phyloP scores from a whole-genome alignment of 2,113 vertebrate species.

The Osmerus mordax region DNA sequence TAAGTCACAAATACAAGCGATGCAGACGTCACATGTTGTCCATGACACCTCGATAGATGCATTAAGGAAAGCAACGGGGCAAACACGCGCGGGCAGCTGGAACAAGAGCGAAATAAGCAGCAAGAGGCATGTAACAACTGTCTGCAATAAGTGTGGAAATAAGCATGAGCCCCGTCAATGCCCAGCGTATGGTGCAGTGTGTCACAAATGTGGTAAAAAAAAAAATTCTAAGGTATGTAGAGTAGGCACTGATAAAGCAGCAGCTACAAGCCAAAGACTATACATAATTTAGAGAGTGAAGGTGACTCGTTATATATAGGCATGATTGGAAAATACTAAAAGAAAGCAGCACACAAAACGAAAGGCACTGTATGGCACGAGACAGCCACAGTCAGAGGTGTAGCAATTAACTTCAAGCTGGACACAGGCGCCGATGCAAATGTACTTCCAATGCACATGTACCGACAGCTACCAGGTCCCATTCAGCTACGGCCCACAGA shows the following conservation, averaged over 20 bases:
- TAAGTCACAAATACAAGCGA: constrained; percentile 21
- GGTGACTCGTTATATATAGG: constrained; percentile 18
- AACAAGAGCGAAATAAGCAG: not conserved
- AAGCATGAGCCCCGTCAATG: constrained; percentile 19
- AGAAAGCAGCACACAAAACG: not conserved
- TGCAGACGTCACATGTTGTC: not conserved
- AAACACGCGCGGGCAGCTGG: not conserved
- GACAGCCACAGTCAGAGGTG: not conserved
- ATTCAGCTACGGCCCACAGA: not conserved
- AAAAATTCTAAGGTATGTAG: constrained; percentile 19
- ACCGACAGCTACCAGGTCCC: not conserved
- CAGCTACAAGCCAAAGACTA: not conserved
- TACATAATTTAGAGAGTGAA: constrained; percentile 21
- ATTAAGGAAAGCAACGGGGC: not conserved
- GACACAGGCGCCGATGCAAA: constrained; percentile 31
- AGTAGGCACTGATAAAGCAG: not conserved
- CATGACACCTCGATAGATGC: constrained; percentile 1
- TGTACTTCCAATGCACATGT: not conserved
- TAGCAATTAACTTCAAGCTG: constrained; percentile 16
- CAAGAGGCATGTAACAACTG: not conserved
- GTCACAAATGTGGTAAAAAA: constrained; percentile 15
- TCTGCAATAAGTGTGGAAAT: not conserved
- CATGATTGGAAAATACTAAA: not conserved
- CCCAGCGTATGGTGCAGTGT: constrained; percentile 17
- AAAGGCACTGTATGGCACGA: constrained; percentile 1